Evolutionary conservation across 2,888 invertebrate genomes (phyloP).

Genomic region (Tachina grossa): DNA sequence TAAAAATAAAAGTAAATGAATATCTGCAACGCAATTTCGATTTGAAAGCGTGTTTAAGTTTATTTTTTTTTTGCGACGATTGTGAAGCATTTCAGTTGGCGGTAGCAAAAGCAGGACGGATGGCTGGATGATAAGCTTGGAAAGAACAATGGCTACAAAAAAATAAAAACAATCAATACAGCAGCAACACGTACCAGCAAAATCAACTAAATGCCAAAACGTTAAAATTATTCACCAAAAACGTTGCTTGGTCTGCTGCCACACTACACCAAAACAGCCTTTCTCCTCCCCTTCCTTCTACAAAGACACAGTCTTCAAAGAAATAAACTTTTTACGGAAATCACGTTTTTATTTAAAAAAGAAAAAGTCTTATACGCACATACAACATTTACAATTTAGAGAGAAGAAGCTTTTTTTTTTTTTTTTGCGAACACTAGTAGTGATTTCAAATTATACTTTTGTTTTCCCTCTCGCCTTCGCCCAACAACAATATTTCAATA

Average conservation of each 20-base stretch:
- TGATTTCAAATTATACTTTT: conserved; percentile 51
- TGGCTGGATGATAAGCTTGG: conserved; percentile 55
- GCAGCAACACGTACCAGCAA: conserved; percentile 50
- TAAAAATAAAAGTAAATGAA: conserved; percentile 33
- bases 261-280: neutral
- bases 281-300: neutral
- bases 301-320: conserved; percentile 1
- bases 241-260: neutral
- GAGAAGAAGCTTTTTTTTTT: conserved; percentile 43
- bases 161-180: conserved; percentile 12
- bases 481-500: neutral
- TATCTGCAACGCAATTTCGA: conserved; percentile 63
- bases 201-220: conserved; percentile 53
- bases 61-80: conserved; percentile 49
- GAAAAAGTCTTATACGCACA: conserved; percentile 4
- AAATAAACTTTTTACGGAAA: conserved; percentile 57
- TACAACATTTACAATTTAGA: conserved; percentile 26
- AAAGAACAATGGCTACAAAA: conserved; percentile 21
- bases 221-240: conserved; percentile 49
- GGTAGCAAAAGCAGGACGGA: conserved; percentile 50
- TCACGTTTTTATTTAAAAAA: conserved; percentile 60
- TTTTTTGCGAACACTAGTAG: conserved; percentile 50
- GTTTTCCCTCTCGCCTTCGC: neutral
- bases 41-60: conserved; percentile 25
- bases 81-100: conserved; percentile 55